These are phyloP conservation scores for Atethmia centrago DNA, from an alignment of 2,888 invertebrate species.

Conservation along the genomic window DNA sequence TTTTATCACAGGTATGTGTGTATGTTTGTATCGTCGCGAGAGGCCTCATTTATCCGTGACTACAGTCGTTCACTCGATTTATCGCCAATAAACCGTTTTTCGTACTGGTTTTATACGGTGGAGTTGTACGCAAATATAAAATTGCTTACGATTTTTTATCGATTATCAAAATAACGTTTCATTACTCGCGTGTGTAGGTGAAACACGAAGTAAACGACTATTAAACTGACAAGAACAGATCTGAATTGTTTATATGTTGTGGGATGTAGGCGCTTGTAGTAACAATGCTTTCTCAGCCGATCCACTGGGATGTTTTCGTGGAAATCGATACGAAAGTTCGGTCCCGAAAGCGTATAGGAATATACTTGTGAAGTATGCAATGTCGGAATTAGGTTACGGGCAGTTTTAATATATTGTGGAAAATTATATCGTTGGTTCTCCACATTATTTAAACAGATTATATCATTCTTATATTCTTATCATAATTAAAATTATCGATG, in stretches of 20 bases:
- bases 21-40: constrained; percentile 65
- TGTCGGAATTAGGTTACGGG: neutral
- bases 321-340: constrained; percentile 16
- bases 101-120: constrained; percentile 66
- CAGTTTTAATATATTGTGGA: constrained; percentile 3
- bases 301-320: constrained; percentile 25
- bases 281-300: constrained; percentile 42
- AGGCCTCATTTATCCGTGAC: constrained; percentile 68
- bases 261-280: constrained; percentile 49
- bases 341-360: neutral
- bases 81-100: constrained; percentile 76
- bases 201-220: constrained; percentile 46
- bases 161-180: constrained; percentile 66
- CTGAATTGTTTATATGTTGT: constrained; percentile 57
- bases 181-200: constrained; percentile 42
- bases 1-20: constrained; percentile 69
- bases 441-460: constrained; percentile 13
- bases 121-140: constrained; percentile 65
- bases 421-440: neutral
- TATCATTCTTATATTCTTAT: constrained; percentile 32
- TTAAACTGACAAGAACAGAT: constrained; percentile 46
- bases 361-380: constrained; percentile 22
- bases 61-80: constrained; percentile 72
- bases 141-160: constrained; percentile 68
- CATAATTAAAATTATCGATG: constrained; percentile 28